Evolutionary conservation across 2,888 invertebrate genomes (phyloP).

Genomic region (Drosophila lacicola): DNA sequence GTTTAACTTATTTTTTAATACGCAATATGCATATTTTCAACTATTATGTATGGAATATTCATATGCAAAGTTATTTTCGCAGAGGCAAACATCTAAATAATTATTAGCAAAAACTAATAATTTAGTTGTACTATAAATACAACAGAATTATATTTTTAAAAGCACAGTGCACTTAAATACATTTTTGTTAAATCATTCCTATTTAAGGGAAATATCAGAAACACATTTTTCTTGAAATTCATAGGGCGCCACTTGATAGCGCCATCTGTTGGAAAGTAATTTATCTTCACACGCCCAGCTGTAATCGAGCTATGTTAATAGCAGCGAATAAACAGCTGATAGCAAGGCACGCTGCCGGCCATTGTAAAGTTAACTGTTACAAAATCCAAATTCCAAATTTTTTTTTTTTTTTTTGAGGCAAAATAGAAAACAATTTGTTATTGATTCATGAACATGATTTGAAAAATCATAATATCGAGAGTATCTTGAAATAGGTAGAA

Average conservation of each 20-base stretch:
- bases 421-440: not conserved
- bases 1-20: conserved; percentile 4
- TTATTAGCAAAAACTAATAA: no score
- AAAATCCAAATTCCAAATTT: no score
- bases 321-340: not conserved
- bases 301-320: not conserved
- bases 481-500: no score
- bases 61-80: not conserved
- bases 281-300: not conserved
- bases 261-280: not conserved
- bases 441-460: not conserved
- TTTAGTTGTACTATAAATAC: no score
- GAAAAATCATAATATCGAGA: no score
- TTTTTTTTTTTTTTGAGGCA: no score
- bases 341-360: not conserved
- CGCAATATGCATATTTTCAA: not conserved
- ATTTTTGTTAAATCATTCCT: no score
- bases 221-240: not conserved
- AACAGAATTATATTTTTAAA: no score
- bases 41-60: not conserved
- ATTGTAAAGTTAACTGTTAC: not conserved
- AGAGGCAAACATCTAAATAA: no score
- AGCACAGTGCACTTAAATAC: no score
- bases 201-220: no score
- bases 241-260: not conserved